A percentile compares a stretch with the other conserved stretches of the same genome.
Conservation (phyloP, 2,888 invertebrate genomes). For the Clostera curtula region DNA sequence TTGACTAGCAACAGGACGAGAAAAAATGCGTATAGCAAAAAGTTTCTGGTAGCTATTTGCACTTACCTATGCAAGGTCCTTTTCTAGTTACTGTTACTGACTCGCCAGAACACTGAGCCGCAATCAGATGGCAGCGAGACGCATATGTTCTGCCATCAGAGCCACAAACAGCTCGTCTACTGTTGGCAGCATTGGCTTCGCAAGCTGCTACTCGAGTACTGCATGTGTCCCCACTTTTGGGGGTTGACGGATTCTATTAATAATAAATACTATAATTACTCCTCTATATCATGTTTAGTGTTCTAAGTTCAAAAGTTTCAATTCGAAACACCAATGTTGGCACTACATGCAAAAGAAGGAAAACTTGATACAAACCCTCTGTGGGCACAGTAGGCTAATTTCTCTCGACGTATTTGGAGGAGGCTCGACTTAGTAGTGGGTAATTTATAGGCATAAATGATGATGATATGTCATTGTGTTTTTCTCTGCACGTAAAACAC, state of each 20-base stretch:
- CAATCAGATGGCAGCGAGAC: slow-evolving; percentile 84
- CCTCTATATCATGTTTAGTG: background rate
- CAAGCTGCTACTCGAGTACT: slow-evolving; percentile 54
- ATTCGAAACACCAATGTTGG: too few relatives aligned
- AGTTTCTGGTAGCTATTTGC: background rate
- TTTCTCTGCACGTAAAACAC: too few relatives aligned
- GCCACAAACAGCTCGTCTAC: slow-evolving; percentile 80
- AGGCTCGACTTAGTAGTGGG: too few relatives aligned
- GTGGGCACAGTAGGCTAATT: too few relatives aligned
- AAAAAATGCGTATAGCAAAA: too few relatives aligned
- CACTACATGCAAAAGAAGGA: too few relatives aligned
- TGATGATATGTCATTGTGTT: too few relatives aligned
- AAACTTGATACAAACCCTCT: too few relatives aligned
- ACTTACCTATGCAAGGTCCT: slow-evolving; percentile 83
- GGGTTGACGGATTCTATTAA: slow-evolving; percentile 12
- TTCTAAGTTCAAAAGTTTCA: too few relatives aligned
- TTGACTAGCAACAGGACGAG: too few relatives aligned
- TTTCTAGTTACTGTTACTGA: slow-evolving; percentile 82
- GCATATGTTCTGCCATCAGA: slow-evolving; percentile 89
- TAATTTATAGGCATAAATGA: too few relatives aligned
- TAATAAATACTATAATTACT: background rate
- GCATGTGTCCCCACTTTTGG: slow-evolving; percentile 38
- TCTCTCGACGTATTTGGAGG: too few relatives aligned
- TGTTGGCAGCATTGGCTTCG: slow-evolving; percentile 38
- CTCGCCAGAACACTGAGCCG: slow-evolving; percentile 84